Evolutionary conservation across 2,113 vertebrate species (phyloP).

Genomic region (Apteryx mantelli): DNA sequence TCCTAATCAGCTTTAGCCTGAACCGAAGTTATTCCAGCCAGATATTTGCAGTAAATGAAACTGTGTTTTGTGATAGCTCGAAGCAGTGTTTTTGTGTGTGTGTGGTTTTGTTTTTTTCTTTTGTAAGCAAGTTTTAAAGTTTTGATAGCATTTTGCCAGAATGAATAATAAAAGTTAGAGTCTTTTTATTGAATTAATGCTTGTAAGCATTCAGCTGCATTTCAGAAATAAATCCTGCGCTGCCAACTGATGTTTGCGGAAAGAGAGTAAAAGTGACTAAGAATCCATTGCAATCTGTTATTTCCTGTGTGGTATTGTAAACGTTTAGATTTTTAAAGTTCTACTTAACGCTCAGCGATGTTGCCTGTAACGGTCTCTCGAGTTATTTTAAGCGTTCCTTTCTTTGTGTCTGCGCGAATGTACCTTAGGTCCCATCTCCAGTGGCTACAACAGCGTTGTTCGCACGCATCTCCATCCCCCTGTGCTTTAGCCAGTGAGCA

Average conservation of each 20-base stretch:
- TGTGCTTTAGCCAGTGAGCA: not conserved
- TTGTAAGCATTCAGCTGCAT: not conserved
- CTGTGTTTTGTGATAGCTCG: not conserved
- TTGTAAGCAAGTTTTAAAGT: not conserved
- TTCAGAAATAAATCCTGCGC: not conserved
- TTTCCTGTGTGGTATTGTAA: not conserved
- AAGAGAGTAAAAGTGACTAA: not conserved
- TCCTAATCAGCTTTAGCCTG: not conserved
- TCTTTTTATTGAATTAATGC: not conserved
- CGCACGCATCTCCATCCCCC: not conserved
- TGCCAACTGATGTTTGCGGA: not conserved
- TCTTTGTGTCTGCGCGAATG: not conserved
- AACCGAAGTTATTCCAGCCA: not conserved
- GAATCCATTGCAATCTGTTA: not conserved
- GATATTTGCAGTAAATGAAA: not conserved
- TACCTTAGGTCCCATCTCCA: not conserved
- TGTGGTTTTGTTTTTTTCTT: not conserved
- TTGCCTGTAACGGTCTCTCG: not conserved
- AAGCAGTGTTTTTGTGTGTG: not conserved
- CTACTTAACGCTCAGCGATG: not conserved
- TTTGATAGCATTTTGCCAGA: not conserved
- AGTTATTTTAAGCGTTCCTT: not conserved
- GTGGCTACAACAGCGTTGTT: not conserved
- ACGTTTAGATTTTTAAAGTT: not conserved
- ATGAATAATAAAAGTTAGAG: not conserved